Percentiles rank a stretch among this genome's conserved stretches.
Conservation (phyloP, 1,140 invertebrate genomes). For the Brachionus asplanchnoidis region DNA sequence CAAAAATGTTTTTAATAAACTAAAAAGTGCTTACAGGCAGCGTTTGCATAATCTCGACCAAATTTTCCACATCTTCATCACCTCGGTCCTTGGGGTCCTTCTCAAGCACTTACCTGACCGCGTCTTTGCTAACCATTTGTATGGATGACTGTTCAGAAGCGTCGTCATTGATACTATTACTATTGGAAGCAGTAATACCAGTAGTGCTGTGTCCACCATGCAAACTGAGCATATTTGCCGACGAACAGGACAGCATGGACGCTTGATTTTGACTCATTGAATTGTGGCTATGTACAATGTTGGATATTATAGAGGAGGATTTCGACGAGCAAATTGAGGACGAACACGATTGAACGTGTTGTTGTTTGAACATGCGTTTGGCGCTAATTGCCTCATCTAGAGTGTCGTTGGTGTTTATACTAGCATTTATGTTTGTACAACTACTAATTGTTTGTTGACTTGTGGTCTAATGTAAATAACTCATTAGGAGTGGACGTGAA, state of each 20-base stretch:
- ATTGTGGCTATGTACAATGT: slow-evolving; percentile 3
- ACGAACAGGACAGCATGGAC: neutral
- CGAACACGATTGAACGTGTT: slow-evolving; percentile 16
- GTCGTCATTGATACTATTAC: slow-evolving; percentile 32
- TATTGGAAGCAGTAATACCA: slow-evolving; percentile 20
- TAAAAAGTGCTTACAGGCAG: slow-evolving; percentile 60
- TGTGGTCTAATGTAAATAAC: slow-evolving; percentile 19
- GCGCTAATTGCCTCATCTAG: slow-evolving; percentile 6
- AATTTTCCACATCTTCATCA: slow-evolving; percentile 87
- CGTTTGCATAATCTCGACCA: slow-evolving; percentile 94
- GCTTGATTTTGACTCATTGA: neutral
- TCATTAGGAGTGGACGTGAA: slow-evolving; percentile 3
- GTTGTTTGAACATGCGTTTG: neutral
- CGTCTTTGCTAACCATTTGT: slow-evolving; percentile 64
- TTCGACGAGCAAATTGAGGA: slow-evolving; percentile 12
- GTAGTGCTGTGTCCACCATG: neutral
- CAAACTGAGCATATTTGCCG: neutral
- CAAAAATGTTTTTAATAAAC: neutral
- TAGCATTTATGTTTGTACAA: slow-evolving; percentile 28
- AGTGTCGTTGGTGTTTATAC: slow-evolving; percentile 28
- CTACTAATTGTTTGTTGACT: slow-evolving; percentile 41
- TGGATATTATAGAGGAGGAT: neutral
- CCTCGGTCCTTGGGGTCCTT: slow-evolving; percentile 88
- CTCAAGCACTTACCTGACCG: slow-evolving; percentile 89
- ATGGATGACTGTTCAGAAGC: slow-evolving; percentile 1